These are phyloP conservation scores for Melinaea menophilus DNA, from an alignment of 2,888 invertebrate species.

Conservation along the genomic window DNA sequence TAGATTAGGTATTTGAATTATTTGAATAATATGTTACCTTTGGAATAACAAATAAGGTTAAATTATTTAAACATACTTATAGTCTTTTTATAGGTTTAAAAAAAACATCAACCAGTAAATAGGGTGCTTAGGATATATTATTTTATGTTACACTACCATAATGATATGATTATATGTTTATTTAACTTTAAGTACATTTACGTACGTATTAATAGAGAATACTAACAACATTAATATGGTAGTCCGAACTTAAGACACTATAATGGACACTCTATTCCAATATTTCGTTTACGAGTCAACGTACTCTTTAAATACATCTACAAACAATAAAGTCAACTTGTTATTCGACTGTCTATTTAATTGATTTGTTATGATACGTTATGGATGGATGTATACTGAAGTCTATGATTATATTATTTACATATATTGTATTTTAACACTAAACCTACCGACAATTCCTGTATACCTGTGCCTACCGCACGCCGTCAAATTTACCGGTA, in stretches of 20 bases:
- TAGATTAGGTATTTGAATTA: not conserved
- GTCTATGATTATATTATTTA: too few relatives aligned
- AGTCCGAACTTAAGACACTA: not conserved
- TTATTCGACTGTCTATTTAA: slow-evolving; percentile 14
- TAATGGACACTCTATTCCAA: slow-evolving; percentile 20
- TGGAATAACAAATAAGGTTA: too few relatives aligned
- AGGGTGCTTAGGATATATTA: too few relatives aligned
- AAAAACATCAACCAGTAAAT: slow-evolving; percentile 4
- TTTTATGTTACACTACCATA: slow-evolving; percentile 16
- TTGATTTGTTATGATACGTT: slow-evolving; percentile 16
- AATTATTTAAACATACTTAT: too few relatives aligned
- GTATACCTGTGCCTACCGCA: too few relatives aligned
- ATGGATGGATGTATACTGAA: not conserved
- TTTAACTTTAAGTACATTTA: too few relatives aligned
- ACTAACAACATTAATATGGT: not conserved
- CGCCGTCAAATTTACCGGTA: too few relatives aligned
- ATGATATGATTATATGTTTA: not conserved
- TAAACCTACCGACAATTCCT: too few relatives aligned
- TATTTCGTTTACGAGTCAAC: slow-evolving; percentile 24
- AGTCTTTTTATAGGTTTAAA: not conserved
- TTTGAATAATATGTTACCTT: not conserved
- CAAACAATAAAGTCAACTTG: slow-evolving; percentile 14
- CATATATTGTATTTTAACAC: too few relatives aligned
- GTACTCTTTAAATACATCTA: slow-evolving; percentile 24
- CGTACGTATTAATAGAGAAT: not conserved